These are phyloP conservation scores for Sus scrofa DNA, from an alignment of 2,113 vertebrate species.

Conservation along the genomic window T2T-Sscrofa CM000824.6:59804501-59805000, in stretches of 20 bases:
- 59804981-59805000: background rate
- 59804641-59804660: too few relatives aligned
- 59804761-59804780: background rate
- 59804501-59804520: too few relatives aligned
- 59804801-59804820: background rate
- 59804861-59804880: background rate
- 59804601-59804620: background rate
- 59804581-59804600: slow-evolving; percentile 1
- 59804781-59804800: background rate
- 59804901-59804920: background rate
- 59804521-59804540: background rate
- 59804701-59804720: too few relatives aligned
- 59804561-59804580: background rate
- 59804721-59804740: too few relatives aligned
- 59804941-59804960: background rate
- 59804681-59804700: too few relatives aligned
- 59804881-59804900: background rate
- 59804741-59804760: background rate
- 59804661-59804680: too few relatives aligned
- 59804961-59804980: background rate
- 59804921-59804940: background rate
- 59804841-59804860: background rate
- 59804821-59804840: background rate
- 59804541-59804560: background rate
- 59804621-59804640: too few relatives aligned